phyloP scores from a whole-genome alignment of 2,113 vertebrate genomes.

The Narcine bancroftii region DNA sequence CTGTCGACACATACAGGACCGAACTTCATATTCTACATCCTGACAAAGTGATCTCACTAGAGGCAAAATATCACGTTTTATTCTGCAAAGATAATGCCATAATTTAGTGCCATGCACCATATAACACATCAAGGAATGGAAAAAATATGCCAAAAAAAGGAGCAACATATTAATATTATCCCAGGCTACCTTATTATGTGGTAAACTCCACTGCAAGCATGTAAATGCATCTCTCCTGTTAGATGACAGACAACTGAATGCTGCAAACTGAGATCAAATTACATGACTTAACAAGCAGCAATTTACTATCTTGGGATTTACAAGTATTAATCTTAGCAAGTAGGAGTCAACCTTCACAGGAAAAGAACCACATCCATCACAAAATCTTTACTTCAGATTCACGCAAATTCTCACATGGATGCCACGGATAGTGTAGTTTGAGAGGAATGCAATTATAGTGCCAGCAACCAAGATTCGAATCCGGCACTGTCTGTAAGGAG shows the following conservation, averaged over 20 bases:
- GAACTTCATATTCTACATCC: conserved; percentile 83
- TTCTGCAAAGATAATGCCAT: conserved; percentile 50
- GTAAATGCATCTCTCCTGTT: background rate
- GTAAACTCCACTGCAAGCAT: background rate
- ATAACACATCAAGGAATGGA: background rate
- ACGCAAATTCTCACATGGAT: too few relatives aligned
- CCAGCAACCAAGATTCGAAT: too few relatives aligned
- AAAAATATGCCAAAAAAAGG: background rate
- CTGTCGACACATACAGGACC: conserved; percentile 82
- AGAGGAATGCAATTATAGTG: too few relatives aligned
- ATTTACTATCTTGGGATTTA: background rate
- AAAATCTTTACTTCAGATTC: conserved; percentile 10
- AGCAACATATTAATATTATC: background rate
- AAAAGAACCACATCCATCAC: background rate
- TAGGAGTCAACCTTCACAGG: background rate
- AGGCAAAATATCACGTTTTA: conserved; percentile 85
- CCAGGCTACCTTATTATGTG: background rate
- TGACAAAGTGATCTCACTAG: conserved; percentile 81
- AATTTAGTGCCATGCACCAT: background rate
- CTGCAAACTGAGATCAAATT: background rate
- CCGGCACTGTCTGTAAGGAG: too few relatives aligned
- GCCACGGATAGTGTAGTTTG: too few relatives aligned
- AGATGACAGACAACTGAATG: background rate
- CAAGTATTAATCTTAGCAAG: background rate
- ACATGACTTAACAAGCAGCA: background rate